Base-by-base conservation (phyloP, 2,888 invertebrate genomes). In the Drosophila histrio region DNA sequence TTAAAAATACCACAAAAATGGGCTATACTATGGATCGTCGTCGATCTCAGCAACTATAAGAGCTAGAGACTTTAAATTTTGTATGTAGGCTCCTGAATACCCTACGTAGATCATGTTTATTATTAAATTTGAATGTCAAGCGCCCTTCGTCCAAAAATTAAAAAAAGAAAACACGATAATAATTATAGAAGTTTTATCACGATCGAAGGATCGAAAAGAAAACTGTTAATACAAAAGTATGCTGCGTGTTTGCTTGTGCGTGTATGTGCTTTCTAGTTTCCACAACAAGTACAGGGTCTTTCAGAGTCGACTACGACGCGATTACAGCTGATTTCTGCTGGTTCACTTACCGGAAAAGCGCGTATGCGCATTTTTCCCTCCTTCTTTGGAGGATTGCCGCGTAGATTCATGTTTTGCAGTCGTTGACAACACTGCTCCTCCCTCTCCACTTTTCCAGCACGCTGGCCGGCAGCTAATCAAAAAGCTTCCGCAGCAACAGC, bases 331-430 rank as follows among this genome's bases (percentile, higher is more conserved):
- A 8, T 34, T 13, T 3, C 36, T 8, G 6, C 2, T 17, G 11
- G 2, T 26, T 21, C 9, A 95, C 97, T 97, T 94, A 98, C 98
- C 92, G 98, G 98, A 93, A 99, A 99, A 86, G 98, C 98, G 92
- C 98, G 95, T 91, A 99, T 99, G 91, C 99, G 95, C 98, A 98
- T 98, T 93, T 98, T 98, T 93, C 96, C 95, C 93, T 97, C 97
- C 93, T 97, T 97, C 93, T 97, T 97, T 89, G 95, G 95, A 92
- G 96, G 93, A 88, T 95, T 89, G 76, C 91, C 90, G 79, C 92
- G 85, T 70, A 89, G 67, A 89, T 90, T 91, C 91, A 91, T 91
- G 50, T 80, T 90, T 65, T 87, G 79, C 66, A 89, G 74, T 62
- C 87, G 89, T 52, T 56, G 36, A 72, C 89, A 83, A 72, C 88